A percentile compares a stretch with the other conserved stretches of the same genome.
phyloP scores from a whole-genome alignment of 2,113 vertebrate species.

The Bujurquina vittata region DNA sequence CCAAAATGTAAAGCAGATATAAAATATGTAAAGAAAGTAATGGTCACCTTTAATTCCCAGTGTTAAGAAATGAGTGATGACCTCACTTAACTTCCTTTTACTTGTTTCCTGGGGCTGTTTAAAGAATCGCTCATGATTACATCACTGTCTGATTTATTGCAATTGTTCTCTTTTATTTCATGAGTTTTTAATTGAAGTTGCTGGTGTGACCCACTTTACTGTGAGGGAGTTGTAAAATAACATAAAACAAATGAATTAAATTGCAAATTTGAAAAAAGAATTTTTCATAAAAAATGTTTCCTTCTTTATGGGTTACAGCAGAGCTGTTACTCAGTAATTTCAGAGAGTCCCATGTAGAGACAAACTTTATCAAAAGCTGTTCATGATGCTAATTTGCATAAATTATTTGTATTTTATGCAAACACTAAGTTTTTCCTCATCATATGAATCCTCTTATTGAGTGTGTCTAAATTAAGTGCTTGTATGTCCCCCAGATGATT shows the following conservation, averaged over 20 bases:
- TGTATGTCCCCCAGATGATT: neutral
- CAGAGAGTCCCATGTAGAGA: fast-evolving
- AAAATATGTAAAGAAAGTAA: neutral
- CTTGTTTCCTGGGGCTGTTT: neutral
- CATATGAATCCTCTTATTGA: neutral
- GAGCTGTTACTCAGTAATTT: neutral
- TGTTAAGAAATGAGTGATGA: neutral
- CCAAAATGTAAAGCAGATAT: neutral
- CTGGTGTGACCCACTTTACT: no score
- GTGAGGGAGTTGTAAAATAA: no score
- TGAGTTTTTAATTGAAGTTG: no score
- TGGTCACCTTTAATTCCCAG: neutral
- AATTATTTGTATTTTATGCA: neutral
- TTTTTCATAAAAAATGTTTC: no score
- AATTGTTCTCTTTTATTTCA: no score
- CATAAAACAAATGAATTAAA: no score
- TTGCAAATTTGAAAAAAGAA: no score
- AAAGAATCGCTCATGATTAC: neutral
- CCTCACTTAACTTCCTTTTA: neutral
- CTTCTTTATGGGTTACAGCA: neutral
- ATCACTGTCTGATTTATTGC: no score
- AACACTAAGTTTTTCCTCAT: neutral
- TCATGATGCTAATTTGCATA: neutral
- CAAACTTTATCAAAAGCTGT: neutral
- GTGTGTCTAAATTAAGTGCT: neutral